Evolutionary conservation across 2,797 vertebrate genomes (phyloP).

Genomic region (Neostethus bicornis): DNA sequence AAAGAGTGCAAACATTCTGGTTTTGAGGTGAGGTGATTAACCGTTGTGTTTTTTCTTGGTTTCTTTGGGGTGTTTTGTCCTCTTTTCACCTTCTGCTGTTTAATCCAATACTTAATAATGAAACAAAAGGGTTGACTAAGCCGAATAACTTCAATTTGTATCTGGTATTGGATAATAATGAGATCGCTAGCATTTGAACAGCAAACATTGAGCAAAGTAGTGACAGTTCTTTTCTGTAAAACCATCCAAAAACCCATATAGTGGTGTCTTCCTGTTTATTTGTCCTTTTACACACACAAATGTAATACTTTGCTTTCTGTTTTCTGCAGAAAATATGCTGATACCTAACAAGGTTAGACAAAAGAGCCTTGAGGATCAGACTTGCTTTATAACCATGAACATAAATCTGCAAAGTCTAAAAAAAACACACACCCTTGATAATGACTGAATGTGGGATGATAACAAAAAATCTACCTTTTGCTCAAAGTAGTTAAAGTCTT

Average conservation of each 20-base stretch:
- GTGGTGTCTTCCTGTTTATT: constrained; percentile 7
- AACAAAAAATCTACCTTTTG: constrained; percentile 11
- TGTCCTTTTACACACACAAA: constrained; percentile 1
- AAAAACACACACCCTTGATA: constrained; percentile 35
- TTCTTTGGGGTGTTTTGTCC: no score
- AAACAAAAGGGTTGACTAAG: background rate
- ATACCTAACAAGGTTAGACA: constrained; percentile 62
- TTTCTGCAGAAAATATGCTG: constrained; percentile 54
- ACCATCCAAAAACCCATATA: background rate
- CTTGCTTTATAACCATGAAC: constrained; percentile 53
- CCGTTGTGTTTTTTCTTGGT: no score
- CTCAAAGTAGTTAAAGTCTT: constrained; percentile 62
- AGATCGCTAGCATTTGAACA: background rate
- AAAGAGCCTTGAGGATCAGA: constrained; percentile 64
- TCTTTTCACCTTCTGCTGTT: background rate
- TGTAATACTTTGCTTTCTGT: constrained; percentile 14
- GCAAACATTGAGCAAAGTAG: background rate
- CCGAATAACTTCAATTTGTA: background rate
- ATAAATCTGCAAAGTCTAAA: constrained; percentile 48
- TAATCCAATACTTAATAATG: background rate
- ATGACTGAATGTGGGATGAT: constrained; percentile 54
- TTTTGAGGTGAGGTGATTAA: no score
- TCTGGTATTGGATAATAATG: background rate
- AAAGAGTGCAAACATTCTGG: no score
- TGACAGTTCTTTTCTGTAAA: background rate